Evolutionary conservation across 2,888 invertebrate species (phyloP), one percentile per base, ranked within the genome.

Genomic region (Agriopis aurantiaria): DNA sequence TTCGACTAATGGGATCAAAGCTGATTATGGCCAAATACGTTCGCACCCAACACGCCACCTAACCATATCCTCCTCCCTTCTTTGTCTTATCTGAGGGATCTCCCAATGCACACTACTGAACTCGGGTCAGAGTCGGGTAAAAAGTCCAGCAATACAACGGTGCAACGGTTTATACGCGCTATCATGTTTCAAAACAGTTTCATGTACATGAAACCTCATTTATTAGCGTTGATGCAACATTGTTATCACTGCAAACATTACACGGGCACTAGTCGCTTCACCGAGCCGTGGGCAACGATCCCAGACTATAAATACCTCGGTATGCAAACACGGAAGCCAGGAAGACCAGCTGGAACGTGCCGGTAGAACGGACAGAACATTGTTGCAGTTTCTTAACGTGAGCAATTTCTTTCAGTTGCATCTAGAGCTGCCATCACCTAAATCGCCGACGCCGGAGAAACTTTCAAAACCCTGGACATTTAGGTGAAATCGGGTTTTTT

Each of bases 271-370:
- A 43, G 53, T 63, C 62, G 58, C 53, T 59, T 68, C 59, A 63
- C 51, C 40, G 41, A 1, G 12, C 56, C 46, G 68, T 64, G 72
- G 75, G 72, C 75, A 75, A 72, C 73, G 75, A 62, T 75, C 75
- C 72, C 72, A 49, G 11, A 45, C 64, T 75, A 75, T 75, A 69
- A 72, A 73, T 73, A 73, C 49, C 49, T 41, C 57, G 60, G 71
- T 73, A 72, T 62, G 66, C 65, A 40, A 66, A 72, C 59, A 62
- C 70, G 73, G 73, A 75, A 72, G 66, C 57, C 33, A 49, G 17
- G 41, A 51, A 46, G 11, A 43, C 17, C 51, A 59, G 9, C 58
- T 55, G 56, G 41, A 59, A 55, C 57, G 40, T 52, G 58, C 17
- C 63, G 58, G 58, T 70, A 41, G 46, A 14, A 62, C 23, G 12